These are phyloP conservation scores for Anguilla rostrata DNA, from an alignment of 2,113 vertebrate genomes.

Conservation along the genomic window DNA sequence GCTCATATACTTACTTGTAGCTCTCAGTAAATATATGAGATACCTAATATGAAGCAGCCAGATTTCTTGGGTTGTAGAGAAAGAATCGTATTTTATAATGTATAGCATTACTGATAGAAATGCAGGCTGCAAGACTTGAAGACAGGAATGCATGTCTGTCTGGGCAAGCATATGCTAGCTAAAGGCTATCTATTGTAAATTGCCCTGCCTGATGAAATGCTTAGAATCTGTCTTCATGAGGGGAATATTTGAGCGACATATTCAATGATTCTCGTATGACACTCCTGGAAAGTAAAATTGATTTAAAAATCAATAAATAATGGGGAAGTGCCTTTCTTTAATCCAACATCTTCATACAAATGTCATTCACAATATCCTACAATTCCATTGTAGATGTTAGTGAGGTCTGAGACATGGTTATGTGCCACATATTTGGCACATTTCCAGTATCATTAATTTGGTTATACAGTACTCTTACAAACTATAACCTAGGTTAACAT, in stretches of 20 bases:
- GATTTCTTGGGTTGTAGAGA: slow-evolving; percentile 62
- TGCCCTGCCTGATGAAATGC: slow-evolving; percentile 51
- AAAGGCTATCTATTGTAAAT: slow-evolving; percentile 53
- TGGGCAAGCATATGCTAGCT: slow-evolving; percentile 64
- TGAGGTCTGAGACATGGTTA: no score
- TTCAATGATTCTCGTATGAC: background rate
- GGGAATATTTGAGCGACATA: background rate
- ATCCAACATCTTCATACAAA: background rate
- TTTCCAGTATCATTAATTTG: no score
- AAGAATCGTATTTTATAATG: slow-evolving; percentile 72
- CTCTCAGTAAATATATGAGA: slow-evolving; percentile 45
- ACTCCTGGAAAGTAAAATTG: background rate
- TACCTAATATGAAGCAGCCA: slow-evolving; percentile 73
- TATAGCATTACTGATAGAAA: slow-evolving; percentile 72
- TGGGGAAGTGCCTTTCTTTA: background rate
- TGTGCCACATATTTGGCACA: no score
- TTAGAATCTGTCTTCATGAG: background rate
- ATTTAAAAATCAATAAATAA: background rate
- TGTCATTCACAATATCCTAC: background rate
- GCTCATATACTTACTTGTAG: slow-evolving; percentile 27
- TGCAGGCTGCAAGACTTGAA: slow-evolving; percentile 67
- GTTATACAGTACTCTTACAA: no score
- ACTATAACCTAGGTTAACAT: no score
- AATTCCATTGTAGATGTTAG: no score
- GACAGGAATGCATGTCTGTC: slow-evolving; percentile 78